Evolutionary conservation across 2,888 invertebrate genomes (phyloP), one percentile per base, ranked within the genome.

Genomic region (Tridacna crocea): DNA sequence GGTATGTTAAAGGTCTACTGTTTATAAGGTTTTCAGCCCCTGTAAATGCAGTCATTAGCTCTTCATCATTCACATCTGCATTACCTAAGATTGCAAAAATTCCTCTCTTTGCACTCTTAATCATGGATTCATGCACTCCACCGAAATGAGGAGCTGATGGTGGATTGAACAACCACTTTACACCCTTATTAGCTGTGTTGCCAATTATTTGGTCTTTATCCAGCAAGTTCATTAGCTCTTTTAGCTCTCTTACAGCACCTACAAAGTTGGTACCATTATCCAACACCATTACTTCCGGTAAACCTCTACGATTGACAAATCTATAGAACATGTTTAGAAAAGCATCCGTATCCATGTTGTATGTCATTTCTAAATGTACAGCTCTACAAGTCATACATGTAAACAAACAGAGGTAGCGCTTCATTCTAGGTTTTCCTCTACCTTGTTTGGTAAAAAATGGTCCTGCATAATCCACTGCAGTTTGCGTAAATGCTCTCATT

Each of bases 141-240:
- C n/a, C n/a, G n/a, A n/a, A n/a, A n/a, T n/a, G n/a, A n/a, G n/a
- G n/a, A n/a, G n/a, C 84, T 0, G 76, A 3, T 65, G 89, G 87
- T 8, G 84, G 88, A 75, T 84, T 85, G 48, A 89, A 88, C 17
- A 82, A 76, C 87, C 84, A 87, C 15, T 72, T 70, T 47, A 87
- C 55, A 27, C 83, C 83, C 47, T 79, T 72, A 26, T 83, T 75
- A 13, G 82, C 76, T 36, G 26, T 63, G 6, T 75, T 82, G 66
- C 82, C 72, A 26, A 77, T 77, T 15, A 83, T 58, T 66, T 72
- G 75, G n/a, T 80, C 73, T 36, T 48, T 83, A 47, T 80, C 77
- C 60, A 77, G 19, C 17, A 17, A 11, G 13, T 22, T 48, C 36
- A 73, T 17, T 13, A 82, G 47, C 17, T 80, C 79, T 27, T 51